A percentile compares a stretch with the other conserved stretches of the same genome.
Conservation (phyloP, 1,140 invertebrate species). For the Drosophila novamexicana region DNA sequence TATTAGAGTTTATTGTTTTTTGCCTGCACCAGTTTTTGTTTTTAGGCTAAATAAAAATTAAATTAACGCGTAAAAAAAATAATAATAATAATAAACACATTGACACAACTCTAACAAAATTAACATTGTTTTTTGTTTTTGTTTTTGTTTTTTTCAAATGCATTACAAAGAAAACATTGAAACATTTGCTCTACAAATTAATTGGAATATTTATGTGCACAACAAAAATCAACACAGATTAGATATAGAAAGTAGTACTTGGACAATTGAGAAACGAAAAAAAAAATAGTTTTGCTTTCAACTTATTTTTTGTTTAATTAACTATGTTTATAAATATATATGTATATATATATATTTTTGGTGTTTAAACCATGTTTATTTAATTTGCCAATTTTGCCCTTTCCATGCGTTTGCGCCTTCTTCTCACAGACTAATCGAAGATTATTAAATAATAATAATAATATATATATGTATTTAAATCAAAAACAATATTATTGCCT, state of each 20-base stretch:
- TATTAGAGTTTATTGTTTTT: conserved; percentile 36
- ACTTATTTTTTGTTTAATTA: conserved; percentile 5
- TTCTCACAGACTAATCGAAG: conserved; percentile 4
- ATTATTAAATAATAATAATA: neutral
- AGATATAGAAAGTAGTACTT: conserved; percentile 14
- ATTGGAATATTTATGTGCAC: conserved; percentile 44
- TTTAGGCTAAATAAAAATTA: conserved; percentile 49
- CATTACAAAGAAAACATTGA: conserved; percentile 44
- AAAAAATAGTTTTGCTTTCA: neutral
- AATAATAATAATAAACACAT: conserved; percentile 38
- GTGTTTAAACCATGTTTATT: conserved; percentile 16
- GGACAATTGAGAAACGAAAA: conserved; percentile 5
- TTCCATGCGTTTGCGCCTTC: conserved; percentile 22
- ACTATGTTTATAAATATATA: conserved; percentile 15
- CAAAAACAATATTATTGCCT: conserved; percentile 35
- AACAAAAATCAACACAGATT: conserved; percentile 10
- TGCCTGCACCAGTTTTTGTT: conserved; percentile 74
- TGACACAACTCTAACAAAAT: conserved; percentile 41
- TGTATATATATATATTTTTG: conserved; percentile 15
- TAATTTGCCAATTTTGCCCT: conserved; percentile 1
- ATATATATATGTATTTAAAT: conserved; percentile 26
- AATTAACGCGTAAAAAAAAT: conserved; percentile 34
- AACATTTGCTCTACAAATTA: conserved; percentile 42
- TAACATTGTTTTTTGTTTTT: conserved; percentile 23
- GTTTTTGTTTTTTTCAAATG: conserved; percentile 13